Evolutionary conservation across 1,140 invertebrate genomes (phyloP).

Genomic region (Maniola jurtina): DNA sequence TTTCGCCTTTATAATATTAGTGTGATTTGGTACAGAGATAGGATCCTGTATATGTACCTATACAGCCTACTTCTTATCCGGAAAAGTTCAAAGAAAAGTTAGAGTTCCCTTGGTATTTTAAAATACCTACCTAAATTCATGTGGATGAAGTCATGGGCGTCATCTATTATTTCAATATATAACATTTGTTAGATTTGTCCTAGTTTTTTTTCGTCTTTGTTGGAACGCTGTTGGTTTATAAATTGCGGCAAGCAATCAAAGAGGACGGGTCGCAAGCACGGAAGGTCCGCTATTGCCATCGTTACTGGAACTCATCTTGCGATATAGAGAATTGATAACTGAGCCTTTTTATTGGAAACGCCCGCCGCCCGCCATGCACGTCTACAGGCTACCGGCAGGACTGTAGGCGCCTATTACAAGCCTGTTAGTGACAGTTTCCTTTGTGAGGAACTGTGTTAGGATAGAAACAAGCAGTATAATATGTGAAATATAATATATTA

Average conservation of each 20-base stretch:
- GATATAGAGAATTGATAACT: conserved; percentile 73
- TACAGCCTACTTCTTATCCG: too few species aligned
- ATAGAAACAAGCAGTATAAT: too few species aligned
- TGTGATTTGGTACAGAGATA: too few species aligned
- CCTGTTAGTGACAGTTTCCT: conserved; percentile 40
- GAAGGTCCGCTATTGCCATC: conserved; percentile 63
- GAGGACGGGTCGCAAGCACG: conserved; percentile 41
- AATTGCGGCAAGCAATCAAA: conserved; percentile 35
- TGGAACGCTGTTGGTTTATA: conserved; percentile 8
- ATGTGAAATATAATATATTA: too few species aligned
- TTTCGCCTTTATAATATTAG: too few species aligned
- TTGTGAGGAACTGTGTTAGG: conserved; percentile 1
- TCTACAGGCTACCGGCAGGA: conserved; percentile 15
- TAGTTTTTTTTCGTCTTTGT: not conserved
- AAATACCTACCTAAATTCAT: too few species aligned
- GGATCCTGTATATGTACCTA: too few species aligned
- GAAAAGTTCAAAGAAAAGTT: too few species aligned
- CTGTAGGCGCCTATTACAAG: conserved; percentile 35
- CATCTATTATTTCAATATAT: too few species aligned
- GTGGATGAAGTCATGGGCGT: too few species aligned
- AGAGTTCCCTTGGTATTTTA: too few species aligned
- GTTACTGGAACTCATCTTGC: conserved; percentile 71
- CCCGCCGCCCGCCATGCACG: conserved; percentile 36
- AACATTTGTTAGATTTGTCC: not conserved
- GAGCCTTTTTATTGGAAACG: conserved; percentile 57